Conservation (phyloP, 2,113 vertebrate genomes). For the Leptobrachium leishanense region DNA sequence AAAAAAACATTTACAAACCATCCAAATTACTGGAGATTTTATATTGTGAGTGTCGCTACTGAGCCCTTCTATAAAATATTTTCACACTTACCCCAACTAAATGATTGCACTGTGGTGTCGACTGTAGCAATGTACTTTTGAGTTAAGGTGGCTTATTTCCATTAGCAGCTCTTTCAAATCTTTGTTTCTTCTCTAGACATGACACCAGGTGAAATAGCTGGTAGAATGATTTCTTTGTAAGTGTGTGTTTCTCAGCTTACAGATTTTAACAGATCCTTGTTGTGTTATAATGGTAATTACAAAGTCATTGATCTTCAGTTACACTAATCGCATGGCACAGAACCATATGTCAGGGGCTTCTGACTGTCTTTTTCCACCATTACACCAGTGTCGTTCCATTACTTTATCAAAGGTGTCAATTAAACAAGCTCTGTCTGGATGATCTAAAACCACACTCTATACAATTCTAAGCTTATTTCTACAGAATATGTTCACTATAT, state of each 20-base stretch:
- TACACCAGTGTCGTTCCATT: conserved; percentile 4
- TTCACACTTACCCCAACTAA: too few species aligned
- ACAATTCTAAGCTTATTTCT: not conserved
- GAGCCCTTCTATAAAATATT: too few species aligned
- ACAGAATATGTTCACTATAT: not conserved
- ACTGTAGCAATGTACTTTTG: not conserved
- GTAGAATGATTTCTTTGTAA: conserved; percentile 30
- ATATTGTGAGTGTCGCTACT: too few species aligned
- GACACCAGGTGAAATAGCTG: conserved; percentile 22
- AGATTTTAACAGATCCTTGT: conserved; percentile 29
- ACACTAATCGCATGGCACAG: conserved; percentile 37
- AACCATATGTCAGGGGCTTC: conserved; percentile 25
- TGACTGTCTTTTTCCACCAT: not conserved
- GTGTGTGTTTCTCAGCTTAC: conserved; percentile 26
- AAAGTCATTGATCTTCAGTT: conserved; percentile 43
- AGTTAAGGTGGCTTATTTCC: conserved; percentile 3
- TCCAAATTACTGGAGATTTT: too few species aligned
- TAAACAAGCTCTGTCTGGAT: conserved; percentile 9
- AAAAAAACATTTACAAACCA: too few species aligned
- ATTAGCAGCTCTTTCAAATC: conserved; percentile 12
- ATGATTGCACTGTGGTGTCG: not conserved
- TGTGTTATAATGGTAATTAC: conserved; percentile 31
- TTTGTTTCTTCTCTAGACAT: not conserved
- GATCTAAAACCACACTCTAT: not conserved
- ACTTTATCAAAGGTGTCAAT: conserved; percentile 23